These are phyloP conservation scores for Sarcophaga rosellei DNA, from an alignment of 2,888 invertebrate species.

Conservation along the genomic window DNA sequence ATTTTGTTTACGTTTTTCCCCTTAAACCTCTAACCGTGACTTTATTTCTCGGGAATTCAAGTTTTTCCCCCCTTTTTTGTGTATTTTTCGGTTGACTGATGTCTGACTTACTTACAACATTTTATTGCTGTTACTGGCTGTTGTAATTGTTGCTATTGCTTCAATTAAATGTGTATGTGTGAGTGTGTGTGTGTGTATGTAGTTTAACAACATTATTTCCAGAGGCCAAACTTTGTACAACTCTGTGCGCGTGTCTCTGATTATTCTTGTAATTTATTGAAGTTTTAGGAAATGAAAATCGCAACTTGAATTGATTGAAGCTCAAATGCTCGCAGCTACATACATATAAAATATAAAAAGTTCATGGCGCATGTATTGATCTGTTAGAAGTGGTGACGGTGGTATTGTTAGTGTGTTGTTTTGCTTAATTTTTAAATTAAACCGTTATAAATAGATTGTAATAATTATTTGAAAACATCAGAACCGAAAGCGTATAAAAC, in stretches of 20 bases:
- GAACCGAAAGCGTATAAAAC: too few relatives aligned
- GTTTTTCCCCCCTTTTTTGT: background rate
- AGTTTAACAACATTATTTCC: conserved; percentile 25
- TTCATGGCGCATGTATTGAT: conserved; percentile 14
- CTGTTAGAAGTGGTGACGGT: background rate
- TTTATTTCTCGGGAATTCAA: background rate
- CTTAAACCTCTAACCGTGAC: background rate
- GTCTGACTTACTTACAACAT: conserved; percentile 55
- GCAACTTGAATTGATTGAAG: conserved; percentile 24
- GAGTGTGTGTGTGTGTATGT: background rate
- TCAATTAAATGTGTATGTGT: conserved; percentile 5
- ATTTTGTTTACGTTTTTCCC: background rate
- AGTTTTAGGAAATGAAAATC: conserved; percentile 30
- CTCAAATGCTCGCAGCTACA: conserved; percentile 15
- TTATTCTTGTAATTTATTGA: conserved; percentile 55
- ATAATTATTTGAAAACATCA: too few relatives aligned
- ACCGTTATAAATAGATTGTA: too few relatives aligned
- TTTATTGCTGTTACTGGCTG: conserved; percentile 12
- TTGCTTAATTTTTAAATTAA: too few relatives aligned
- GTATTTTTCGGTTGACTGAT: conserved; percentile 50
- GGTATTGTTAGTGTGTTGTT: too few relatives aligned
- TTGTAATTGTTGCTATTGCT: conserved; percentile 3
- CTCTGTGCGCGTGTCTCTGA: conserved; percentile 59
- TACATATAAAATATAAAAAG: conserved; percentile 4
- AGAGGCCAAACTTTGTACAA: background rate